Percentiles rank a stretch among this genome's conserved stretches.
Conservation (phyloP, 2,113 vertebrate species). For the Pungitius pungitius region DNA sequence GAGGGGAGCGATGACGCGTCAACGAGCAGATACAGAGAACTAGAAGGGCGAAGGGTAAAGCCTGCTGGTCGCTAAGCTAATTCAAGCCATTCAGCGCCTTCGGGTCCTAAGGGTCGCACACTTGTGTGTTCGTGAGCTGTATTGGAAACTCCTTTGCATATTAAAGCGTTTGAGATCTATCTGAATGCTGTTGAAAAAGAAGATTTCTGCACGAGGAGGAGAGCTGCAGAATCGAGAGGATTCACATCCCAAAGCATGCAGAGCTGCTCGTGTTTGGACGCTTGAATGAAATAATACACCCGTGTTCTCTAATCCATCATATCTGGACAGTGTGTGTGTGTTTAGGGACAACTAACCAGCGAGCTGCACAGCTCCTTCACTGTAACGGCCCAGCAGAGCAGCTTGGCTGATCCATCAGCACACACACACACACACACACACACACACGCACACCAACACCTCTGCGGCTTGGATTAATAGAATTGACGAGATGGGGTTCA, state of each 20-base stretch:
- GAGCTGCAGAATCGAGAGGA: not conserved
- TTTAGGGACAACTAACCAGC: slow-evolving; percentile 19
- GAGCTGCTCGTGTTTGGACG: not conserved
- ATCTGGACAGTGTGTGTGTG: not conserved
- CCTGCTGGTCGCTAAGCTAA: not conserved
- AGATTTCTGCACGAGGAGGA: not conserved
- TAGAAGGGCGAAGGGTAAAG: not conserved
- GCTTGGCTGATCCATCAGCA: slow-evolving; percentile 45
- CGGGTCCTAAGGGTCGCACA: too few species aligned
- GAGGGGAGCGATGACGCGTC: too few species aligned
- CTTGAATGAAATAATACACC: not conserved
- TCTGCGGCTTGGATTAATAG: slow-evolving; percentile 4
- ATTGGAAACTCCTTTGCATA: not conserved
- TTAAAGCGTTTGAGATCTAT: not conserved
- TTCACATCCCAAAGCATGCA: too few species aligned
- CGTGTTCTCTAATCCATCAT: too few species aligned
- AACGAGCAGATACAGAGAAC: too few species aligned
- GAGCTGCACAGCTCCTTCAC: slow-evolving; percentile 29
- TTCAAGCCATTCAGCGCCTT: not conserved
- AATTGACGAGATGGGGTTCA: not conserved
- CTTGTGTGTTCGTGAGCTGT: not conserved
- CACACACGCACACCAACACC: not conserved
- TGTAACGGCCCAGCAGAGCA: slow-evolving; percentile 12
- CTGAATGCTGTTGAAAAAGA: not conserved
- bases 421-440: slow-evolving; percentile 1